Evolutionary conservation across 2,113 vertebrate genomes (phyloP), one percentile per base, ranked within the genome.

Genomic region (Myrmophylax atrothorax): DNA sequence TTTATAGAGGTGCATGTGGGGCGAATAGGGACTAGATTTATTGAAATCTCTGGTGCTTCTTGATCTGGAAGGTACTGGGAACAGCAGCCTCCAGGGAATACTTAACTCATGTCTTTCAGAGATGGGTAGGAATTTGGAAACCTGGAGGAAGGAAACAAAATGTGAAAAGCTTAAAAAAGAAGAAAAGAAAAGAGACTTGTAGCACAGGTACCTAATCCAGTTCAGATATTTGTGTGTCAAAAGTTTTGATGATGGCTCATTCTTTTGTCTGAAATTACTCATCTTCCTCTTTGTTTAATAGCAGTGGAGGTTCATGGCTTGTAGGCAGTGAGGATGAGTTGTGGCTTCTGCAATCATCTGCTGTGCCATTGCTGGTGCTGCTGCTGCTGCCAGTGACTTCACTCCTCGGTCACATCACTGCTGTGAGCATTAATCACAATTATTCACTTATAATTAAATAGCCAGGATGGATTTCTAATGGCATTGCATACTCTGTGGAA

Each of bases 221-320:
- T 47, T 50, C 18, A 56, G 58, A 44, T 62, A 40, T 29, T 25
- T 64, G 12, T 60, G 38, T 63, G 83, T 76, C 85, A 88, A 70
- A 91, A 87, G 60, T 90, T 90, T 87, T 90, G 81, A 68, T 15
- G 46, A 73, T 46, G 50, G 58, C 82, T 96, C 63, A 76, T 87
- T 93, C 90, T 95, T 94, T 80, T 96, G 82, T 90, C 66, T 94
- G 88, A 62, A 69, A 93, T 96, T 85, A 85, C 85, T 97, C 92
- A 95, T 76, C 56, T 74, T 81, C n/a, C 20, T 80, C 33, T 92
- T 93, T 87, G 91, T 95, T 93, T 35, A 38, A 70, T 28, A 63
- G 55, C 1, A 0, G 35, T 84, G 88, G 38, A 50, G 79, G 68
- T 63, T 92, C 68, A 16, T 3, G 6, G 40, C 59, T 86, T 76